Evolutionary conservation across 2,888 invertebrate species (phyloP), one percentile per base, ranked within the genome.

Genomic region (Caenorhabditis imperialis): DNA sequence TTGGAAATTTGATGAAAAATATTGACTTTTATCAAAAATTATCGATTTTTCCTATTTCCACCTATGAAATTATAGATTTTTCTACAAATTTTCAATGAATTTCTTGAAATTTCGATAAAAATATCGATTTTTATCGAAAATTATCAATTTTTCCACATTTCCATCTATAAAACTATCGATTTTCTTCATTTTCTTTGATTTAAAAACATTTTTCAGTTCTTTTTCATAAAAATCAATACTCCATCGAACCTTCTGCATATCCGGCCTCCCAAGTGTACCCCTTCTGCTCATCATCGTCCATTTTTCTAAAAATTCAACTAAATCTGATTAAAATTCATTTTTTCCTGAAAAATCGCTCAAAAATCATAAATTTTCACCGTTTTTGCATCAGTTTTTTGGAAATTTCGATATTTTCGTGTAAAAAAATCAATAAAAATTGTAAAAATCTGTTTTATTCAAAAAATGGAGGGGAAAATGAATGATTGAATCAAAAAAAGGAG

Each of bases 201-300:
- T 2, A 37, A 8, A 37, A 37, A 6, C n/a, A 37, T 35, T 20
- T 30, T n/a, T n/a, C n/a, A n/a, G n/a, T 44, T 20, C 20, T 16
- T 7, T 7, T 4, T n/a, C 37, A 37, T 7, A 3, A 37, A 40
- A 40, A 40, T 40, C 16, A 18, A 18, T n/a, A 20, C n/a, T n/a
- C n/a, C n/a, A n/a, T n/a, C n/a, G 48, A 20, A 90, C 90, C 90
- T 77, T 89, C 89, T 67, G 90, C 90, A 82, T 90, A 90, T 81
- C 89, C 90, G n/a, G 88, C 89, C 80, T 90, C 90, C 90, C 90
- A 90, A 48, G 89, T 86, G 84, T 90, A 90, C 23, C 86, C 88
- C 37, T 84, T 81, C 40, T 85, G 82, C 18, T 84, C 83, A 45
- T 83, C 83, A 37, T 78, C 79, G 58, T 74, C 58, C 74, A 74